Evolutionary conservation across 1,140 invertebrate genomes (phyloP).

Genomic region (Drosophila lacertosa): DNA sequence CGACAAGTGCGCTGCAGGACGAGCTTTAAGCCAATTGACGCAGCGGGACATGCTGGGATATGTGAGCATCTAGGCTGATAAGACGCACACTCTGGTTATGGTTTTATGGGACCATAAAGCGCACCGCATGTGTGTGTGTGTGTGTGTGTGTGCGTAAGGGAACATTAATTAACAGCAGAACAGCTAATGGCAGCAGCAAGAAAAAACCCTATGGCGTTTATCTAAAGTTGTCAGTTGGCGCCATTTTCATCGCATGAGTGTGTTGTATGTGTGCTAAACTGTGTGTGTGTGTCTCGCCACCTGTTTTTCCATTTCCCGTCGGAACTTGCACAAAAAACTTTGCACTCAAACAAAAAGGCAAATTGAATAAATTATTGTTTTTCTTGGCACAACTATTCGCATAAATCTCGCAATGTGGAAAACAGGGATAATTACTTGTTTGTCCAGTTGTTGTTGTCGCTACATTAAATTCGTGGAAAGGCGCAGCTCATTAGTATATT

Average conservation of each 20-base stretch:
- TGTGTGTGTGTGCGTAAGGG: slow-evolving; percentile 32
- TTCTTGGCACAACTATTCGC: slow-evolving; percentile 4
- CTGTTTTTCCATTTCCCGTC: slow-evolving; percentile 45
- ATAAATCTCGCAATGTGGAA: slow-evolving; percentile 11
- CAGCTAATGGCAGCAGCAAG: slow-evolving; percentile 42
- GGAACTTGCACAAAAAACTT: slow-evolving; percentile 15
- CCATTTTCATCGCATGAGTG: slow-evolving; percentile 32
- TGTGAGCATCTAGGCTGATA: slow-evolving; percentile 22
- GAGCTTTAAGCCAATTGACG: slow-evolving; percentile 62
- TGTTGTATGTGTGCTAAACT: slow-evolving; percentile 14
- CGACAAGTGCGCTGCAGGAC: slow-evolving; percentile 27
- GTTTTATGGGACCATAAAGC: slow-evolving; percentile 56
- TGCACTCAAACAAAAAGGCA: neutral
- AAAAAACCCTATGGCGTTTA: slow-evolving; percentile 57
- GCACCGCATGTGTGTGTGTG: slow-evolving; percentile 5
- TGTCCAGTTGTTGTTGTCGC: neutral
- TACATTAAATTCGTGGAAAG: too few relatives aligned
- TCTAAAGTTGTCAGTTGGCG: slow-evolving; percentile 68
- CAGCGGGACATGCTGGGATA: slow-evolving; percentile 38
- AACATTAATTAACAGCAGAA: slow-evolving; percentile 65
- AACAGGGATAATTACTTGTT: neutral
- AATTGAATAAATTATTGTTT: slow-evolving; percentile 39
- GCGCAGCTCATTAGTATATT: too few relatives aligned
- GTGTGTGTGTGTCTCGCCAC: slow-evolving; percentile 24
- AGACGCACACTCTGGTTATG: slow-evolving; percentile 22